Base-by-base conservation (phyloP, 2,113 vertebrate species). In the Labeo rohita region DNA sequence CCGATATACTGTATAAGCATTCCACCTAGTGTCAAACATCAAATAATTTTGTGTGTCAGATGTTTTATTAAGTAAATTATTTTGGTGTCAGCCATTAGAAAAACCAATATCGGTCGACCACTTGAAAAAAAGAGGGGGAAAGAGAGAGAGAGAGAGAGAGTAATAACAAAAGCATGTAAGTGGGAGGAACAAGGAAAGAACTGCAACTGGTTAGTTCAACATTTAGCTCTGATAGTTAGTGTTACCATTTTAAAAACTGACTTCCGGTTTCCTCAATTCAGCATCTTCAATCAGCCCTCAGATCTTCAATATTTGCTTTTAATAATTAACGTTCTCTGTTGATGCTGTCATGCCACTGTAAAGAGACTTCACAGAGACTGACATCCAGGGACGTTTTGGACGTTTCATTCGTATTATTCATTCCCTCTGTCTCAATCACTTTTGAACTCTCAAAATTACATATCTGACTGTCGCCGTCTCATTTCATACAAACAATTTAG, bases 121-220 rank as follows among this genome's bases (percentile, higher is more conserved):
- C 56, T 63, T n/a, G n/a, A 45, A 50, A 7, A 82, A 63, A 80
- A 36, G 28, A 59, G 74, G 65, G 43, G 70, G 4, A 79, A 90
- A 91, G 85, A 91, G 92, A 87, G n/a, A 84, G 59, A 54, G 11
- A 50, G 74, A 77, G 7, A 83, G 28, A 39, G 39, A 79, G 47
- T 70, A 11, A 65, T 28, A 28, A 28, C n/a, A 39, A 11, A 87
- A 3, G 66, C 11, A 56, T 76, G 74, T 63, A 63, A 23, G 43
- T 52, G 34, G 52, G 34, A 86, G 83, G 89, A 52, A 70, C 34
- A 21, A 74, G 47, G 47, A 50, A 50, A 10, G 15, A 82, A 82
- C 23, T 68, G 23, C n/a, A 50, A 21, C 1, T 49, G 5, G 45
- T 82, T 82, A 82, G 45, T 49, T 66, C 21, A 81, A 49, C 79